Base-by-base conservation (phyloP, 2,888 invertebrate species). In the Drosophila neonasuta region DNA sequence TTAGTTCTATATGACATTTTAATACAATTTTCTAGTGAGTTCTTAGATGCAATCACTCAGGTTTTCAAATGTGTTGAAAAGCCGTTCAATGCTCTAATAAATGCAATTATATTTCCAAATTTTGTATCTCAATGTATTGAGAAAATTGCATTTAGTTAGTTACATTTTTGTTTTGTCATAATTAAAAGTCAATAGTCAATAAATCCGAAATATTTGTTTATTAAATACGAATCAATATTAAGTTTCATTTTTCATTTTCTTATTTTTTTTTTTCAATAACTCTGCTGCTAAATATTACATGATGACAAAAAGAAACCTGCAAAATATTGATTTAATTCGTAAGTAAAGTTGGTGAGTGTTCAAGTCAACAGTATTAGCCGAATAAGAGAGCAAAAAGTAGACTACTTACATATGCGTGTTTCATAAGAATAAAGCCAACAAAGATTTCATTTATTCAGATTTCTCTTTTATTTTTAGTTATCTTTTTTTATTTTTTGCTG, bases 321-420 rank as follows among this genome's bases (percentile, higher is more conserved):
- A 5, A 3, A 36, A 46, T 34, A 56, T 15, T 55, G 45, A 75
- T 71, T 61, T 66, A 75, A 73, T 75, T 66, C 36, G 7, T 15
- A 46, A 36, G 49, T 11, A 52, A 75, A 62, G 51, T 56, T 61
- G 51, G 50, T 51, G 10, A 52, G 13, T 69, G 46, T 20, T 2
- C 44, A 51, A 75, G 75, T 61, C 71, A 74, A 70, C 54, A 65
- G 29, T n/a, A 64, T 62, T 56, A 56, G 13, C 13, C 13, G 13
- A 13, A 13, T 13, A 13, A 13, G 13, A 13, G 39, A 34, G 45
- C 17, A 57, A 52, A 56, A 51, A 54, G 8, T 9, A 13, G 20
- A 42, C 42, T 60, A 60, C 56, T 67, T 71, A 63, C 52, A 76
- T 67, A 74, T 76, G 76, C 76, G 71, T 60, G 71, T 62, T 57